Evolutionary conservation across 2,113 vertebrate species (phyloP), one percentile per base, ranked within the genome.

Genomic region (Tetrax tetrax): DNA sequence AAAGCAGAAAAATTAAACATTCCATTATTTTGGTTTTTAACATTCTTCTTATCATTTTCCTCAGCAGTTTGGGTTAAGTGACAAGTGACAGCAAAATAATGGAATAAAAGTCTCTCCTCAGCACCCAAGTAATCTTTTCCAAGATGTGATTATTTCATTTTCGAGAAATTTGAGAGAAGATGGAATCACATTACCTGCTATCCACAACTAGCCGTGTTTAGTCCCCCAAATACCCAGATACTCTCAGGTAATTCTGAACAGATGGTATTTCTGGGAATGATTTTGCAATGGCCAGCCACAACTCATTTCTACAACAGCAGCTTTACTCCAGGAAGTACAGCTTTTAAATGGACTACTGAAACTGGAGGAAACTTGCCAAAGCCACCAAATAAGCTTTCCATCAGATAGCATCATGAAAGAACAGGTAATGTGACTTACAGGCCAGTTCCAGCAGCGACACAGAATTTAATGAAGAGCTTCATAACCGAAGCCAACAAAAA

Each of bases 201-300:
- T 66, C 56, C 53, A 79, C 33, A 87, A 65, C 53, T 56, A 81
- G 43, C 14, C 38, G 71, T 51, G 22, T 64, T 91, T 68, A 95
- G 69, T 57, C 19, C 53, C 53, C 24, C 57, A 91, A 37, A 92
- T 53, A 89, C 27, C 29, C 74, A 87, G 94, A 94, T 71, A 83
- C 31, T 77, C 71, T 59, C 37, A 74, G 24, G 24, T 87, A 95
- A 83, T 89, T 93, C 38, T 91, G 89, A 94, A 65, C 77, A 96
- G 93, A 96, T 94, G 87, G 35, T 87, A 51, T 48, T 91, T 93
- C 69, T 94, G 92, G 64, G 43, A 97, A 78, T 14, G 8, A 93
- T 88, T 94, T 94, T 74, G 43, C 64, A 83, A 64, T 10, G 48
- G 48, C 47, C 64, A 95, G 72, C 59, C 75, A 81, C 83, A 94